Conservation (phyloP, 2,797 vertebrate genomes). For the Strix occidentalis region DNA sequence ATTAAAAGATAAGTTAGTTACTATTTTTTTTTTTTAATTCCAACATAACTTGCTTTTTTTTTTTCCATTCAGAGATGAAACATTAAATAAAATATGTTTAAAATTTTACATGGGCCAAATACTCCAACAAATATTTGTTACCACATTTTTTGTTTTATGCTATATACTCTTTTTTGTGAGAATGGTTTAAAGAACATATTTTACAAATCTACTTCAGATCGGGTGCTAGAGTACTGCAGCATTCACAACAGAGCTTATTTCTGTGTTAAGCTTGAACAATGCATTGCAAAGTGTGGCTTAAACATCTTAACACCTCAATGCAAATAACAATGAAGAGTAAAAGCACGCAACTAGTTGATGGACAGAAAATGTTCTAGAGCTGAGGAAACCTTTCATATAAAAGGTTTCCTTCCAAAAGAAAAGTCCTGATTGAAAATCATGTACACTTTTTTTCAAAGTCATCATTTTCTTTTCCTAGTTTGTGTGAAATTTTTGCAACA, state of each 20-base stretch:
- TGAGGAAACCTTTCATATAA: background rate
- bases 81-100: background rate
- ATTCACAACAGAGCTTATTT: background rate
- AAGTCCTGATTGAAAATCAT: background rate
- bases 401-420: background rate
- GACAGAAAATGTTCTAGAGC: background rate
- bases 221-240: background rate
- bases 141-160: background rate
- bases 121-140: background rate
- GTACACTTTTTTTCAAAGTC: background rate
- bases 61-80: background rate
- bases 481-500: background rate
- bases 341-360: accelerated
- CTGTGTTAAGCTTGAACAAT: background rate
- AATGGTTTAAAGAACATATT: background rate
- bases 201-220: background rate
- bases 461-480: background rate
- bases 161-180: background rate
- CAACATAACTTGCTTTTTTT: background rate
- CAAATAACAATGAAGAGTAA: background rate
- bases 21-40: background rate
- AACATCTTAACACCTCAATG: background rate
- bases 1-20: background rate
- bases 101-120: background rate
- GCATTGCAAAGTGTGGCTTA: background rate